Conservation (phyloP, 2,113 vertebrate species). For the Egretta garzetta region DNA sequence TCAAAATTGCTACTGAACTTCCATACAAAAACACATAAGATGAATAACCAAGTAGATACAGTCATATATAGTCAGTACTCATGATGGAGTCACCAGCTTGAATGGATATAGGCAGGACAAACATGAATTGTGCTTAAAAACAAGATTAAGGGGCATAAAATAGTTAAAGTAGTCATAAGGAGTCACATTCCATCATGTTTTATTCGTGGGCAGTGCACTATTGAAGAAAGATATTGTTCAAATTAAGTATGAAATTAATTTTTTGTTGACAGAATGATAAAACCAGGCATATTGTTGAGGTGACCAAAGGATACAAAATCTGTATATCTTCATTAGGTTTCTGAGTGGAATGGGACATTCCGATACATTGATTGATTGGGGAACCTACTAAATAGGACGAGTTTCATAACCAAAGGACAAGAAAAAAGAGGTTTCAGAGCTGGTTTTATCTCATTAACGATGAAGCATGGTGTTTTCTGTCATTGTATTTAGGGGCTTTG, state of each 20-base stretch:
- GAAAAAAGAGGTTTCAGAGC: background rate
- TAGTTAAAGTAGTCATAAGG: background rate
- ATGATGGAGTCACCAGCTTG: background rate
- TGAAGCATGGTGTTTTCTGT: background rate
- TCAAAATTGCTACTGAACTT: background rate
- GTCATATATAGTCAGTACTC: background rate
- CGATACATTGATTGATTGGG: background rate
- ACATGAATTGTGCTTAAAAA: background rate
- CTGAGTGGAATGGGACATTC: background rate
- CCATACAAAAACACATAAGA: background rate
- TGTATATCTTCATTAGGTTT: background rate
- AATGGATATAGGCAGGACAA: background rate
- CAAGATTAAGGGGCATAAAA: background rate
- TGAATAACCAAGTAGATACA: background rate
- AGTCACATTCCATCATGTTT: background rate
- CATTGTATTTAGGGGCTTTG: background rate
- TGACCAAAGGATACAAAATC: background rate
- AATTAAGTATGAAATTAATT: background rate
- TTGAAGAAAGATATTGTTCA: background rate
- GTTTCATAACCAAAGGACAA: background rate
- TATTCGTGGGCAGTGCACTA: background rate
- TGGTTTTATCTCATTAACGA: background rate
- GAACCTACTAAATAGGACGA: background rate
- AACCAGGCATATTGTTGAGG: background rate
- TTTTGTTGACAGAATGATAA: conserved; percentile 16